These are phyloP conservation scores for Oithona nana DNA, from an alignment of 2,888 invertebrate species.

Conservation along the genomic window DNA sequence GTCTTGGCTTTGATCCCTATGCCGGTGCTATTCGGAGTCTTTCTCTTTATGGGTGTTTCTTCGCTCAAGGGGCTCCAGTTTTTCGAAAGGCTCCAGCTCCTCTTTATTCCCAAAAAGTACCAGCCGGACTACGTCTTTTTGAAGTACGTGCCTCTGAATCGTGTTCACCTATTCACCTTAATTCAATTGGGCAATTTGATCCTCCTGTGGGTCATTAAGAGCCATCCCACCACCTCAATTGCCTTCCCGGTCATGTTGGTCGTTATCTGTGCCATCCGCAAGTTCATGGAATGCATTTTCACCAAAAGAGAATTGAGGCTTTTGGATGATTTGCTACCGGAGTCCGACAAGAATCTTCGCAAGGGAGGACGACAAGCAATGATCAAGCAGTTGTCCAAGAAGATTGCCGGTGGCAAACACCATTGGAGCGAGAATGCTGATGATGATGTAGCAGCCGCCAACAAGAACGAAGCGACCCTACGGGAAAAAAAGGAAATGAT, in stretches of 20 bases:
- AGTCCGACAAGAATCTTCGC: slow-evolving; percentile 48
- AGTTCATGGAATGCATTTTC: slow-evolving; percentile 35
- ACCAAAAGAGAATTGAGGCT: slow-evolving; percentile 35
- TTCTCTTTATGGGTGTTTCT: slow-evolving; percentile 92
- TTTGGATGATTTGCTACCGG: slow-evolving; percentile 38
- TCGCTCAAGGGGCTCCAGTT: slow-evolving; percentile 58
- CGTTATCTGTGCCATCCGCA: slow-evolving; percentile 36
- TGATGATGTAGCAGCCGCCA: too few relatives aligned
- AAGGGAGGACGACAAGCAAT: neutral
- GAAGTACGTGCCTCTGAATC: slow-evolving; percentile 48
- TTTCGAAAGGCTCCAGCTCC: slow-evolving; percentile 34
- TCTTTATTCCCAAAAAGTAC: slow-evolving; percentile 40
- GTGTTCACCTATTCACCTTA: slow-evolving; percentile 34
- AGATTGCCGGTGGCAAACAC: neutral
- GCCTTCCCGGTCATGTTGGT: slow-evolving; percentile 44
- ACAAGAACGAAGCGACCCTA: too few relatives aligned
- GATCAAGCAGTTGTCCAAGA: neutral
- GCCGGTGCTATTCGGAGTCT: slow-evolving; percentile 92
- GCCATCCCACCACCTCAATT: slow-evolving; percentile 36
- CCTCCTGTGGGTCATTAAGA: slow-evolving; percentile 33
- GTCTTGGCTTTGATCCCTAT: slow-evolving; percentile 57
- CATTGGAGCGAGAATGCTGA: neutral
- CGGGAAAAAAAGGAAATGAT: too few relatives aligned
- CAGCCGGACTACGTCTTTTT: slow-evolving; percentile 61
- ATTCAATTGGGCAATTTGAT: slow-evolving; percentile 34